Conservation (phyloP, 2,888 invertebrate genomes). For the Callosobruchus maculatus region DNA sequence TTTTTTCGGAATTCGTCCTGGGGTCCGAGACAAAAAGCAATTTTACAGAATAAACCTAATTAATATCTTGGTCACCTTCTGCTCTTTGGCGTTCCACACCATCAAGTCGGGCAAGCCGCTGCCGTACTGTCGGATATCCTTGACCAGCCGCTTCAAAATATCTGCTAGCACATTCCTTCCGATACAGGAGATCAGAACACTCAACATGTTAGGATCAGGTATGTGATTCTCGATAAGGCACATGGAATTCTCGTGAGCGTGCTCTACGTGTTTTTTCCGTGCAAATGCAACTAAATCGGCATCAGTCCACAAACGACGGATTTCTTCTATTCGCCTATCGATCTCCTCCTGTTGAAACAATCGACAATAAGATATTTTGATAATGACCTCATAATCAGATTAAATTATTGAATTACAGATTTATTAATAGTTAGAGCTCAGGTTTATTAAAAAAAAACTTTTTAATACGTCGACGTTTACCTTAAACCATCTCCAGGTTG, state of each 20-base stretch:
- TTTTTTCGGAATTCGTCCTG: too few species aligned
- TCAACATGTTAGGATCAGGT: conserved; percentile 35
- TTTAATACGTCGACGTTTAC: too few species aligned
- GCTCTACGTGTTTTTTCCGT: conserved; percentile 49
- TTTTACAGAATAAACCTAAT: too few species aligned
- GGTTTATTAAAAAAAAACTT: too few species aligned
- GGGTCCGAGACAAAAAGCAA: too few species aligned
- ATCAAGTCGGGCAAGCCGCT: conserved; percentile 83
- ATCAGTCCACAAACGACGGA: conserved; percentile 43
- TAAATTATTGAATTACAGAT: too few species aligned
- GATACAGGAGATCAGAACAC: conserved; percentile 54
- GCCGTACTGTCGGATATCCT: conserved; percentile 57
- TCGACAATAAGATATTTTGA: too few species aligned
- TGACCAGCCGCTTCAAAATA: conserved; percentile 60
- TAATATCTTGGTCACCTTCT: neutral
- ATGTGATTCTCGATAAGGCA: conserved; percentile 17
- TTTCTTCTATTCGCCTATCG: conserved; percentile 51
- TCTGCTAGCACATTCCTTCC: conserved; percentile 52
- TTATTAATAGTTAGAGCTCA: too few species aligned
- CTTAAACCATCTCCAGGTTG: too few species aligned
- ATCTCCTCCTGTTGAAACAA: conserved; percentile 50
- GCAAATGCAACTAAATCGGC: conserved; percentile 42
- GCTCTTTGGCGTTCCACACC: conserved; percentile 61
- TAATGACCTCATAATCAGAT: too few species aligned
- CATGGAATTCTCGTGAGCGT: conserved; percentile 36